phyloP scores from a whole-genome alignment of 2,888 invertebrate species.

The Drosophila hamatofila region DNA sequence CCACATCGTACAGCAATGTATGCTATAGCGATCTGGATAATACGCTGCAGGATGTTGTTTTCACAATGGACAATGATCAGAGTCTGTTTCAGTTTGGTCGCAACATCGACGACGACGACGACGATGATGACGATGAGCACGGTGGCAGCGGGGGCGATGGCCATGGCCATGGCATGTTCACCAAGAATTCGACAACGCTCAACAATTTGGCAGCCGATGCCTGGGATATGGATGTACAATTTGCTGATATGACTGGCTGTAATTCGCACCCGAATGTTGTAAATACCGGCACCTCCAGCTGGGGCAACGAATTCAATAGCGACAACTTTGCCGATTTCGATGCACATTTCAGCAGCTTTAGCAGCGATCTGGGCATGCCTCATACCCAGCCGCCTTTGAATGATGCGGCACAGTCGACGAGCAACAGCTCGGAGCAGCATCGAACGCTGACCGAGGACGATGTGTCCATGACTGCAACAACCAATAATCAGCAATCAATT shows the following conservation, averaged over 20 bases:
- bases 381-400: conserved; percentile 25
- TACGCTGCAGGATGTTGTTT: conserved; percentile 73
- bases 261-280: conserved; percentile 45
- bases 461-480: conserved; percentile 30
- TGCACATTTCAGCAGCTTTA: conserved; percentile 82
- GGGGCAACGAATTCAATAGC: conserved; percentile 78
- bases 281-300: conserved; percentile 60
- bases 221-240: conserved; percentile 81
- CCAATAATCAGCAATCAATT: conserved; percentile 9
- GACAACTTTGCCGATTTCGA: conserved; percentile 85
- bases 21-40: conserved; percentile 61
- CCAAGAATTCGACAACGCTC: conserved; percentile 64
- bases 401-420: conserved; percentile 15
- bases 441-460: conserved; percentile 41
- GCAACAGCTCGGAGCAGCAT: conserved; percentile 22
- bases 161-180: conserved; percentile 63
- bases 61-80: conserved; percentile 78
- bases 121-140: conserved; percentile 74
- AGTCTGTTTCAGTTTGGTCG: conserved; percentile 75
- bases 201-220: conserved; percentile 70
- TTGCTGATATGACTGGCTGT: conserved; percentile 69
- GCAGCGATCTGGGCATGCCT: conserved; percentile 77
- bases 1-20: conserved; percentile 56
- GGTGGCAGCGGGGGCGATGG: conserved; percentile 58
- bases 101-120: conserved; percentile 71